A percentile compares a stretch with the other conserved stretches of the same genome.
Conservation (phyloP, 2,888 invertebrate genomes). For the Pedicia rivosa region DNA sequence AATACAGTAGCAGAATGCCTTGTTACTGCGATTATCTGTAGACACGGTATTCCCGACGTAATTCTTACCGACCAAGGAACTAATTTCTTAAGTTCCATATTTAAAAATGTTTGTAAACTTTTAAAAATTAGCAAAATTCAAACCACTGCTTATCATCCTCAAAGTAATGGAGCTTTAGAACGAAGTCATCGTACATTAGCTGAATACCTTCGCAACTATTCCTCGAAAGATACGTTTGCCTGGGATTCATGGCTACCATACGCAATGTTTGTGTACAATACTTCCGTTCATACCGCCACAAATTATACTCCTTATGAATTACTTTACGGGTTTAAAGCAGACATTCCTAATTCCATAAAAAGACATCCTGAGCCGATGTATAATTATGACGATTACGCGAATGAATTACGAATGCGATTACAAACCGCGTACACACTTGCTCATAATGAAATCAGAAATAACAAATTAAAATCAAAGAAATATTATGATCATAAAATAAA, state of each 20-base stretch:
- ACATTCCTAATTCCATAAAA: neutral
- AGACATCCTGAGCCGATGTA: neutral
- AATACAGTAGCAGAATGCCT: neutral
- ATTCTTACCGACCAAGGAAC: neutral
- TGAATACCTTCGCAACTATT: neutral
- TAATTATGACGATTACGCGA: neutral
- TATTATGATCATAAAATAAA: neutral
- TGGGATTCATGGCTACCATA: neutral
- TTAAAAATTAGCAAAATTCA: constrained; percentile 2
- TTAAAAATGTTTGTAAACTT: constrained; percentile 3
- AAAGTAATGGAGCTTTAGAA: constrained; percentile 3
- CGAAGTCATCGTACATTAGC: neutral
- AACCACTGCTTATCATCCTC: constrained; percentile 5
- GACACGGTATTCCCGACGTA: neutral
- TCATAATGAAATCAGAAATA: neutral
- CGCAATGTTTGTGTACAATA: neutral
- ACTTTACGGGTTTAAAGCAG: neutral
- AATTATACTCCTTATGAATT: neutral
- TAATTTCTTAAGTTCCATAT: neutral
- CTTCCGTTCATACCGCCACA: neutral
- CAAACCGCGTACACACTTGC: neutral
- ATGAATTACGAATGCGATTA: neutral
- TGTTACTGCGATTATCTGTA: neutral
- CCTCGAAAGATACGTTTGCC: neutral
- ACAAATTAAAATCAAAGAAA: neutral